Percentiles rank a stretch among this genome's conserved stretches.
phyloP scores from a whole-genome alignment of 2,888 invertebrate species.

The Xestia xanthographa region DNA sequence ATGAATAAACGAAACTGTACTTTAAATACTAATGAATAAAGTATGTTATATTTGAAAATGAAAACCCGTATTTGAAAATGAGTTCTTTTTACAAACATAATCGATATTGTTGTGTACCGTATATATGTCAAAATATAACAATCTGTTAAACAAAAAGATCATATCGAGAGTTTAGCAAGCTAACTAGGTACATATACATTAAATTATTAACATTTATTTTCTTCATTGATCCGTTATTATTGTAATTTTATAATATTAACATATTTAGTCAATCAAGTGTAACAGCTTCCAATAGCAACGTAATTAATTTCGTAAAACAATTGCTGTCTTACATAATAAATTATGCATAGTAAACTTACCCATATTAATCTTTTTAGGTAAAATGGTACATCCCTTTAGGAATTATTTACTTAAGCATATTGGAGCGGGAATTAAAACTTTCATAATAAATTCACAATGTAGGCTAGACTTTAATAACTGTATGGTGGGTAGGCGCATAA shows the following conservation, averaged over 20 bases:
- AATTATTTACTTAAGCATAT: slow-evolving; percentile 68
- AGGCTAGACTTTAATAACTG: slow-evolving; percentile 56
- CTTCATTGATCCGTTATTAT: background rate
- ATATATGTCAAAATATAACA: background rate
- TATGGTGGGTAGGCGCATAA: slow-evolving; percentile 49
- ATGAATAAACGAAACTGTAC: background rate
- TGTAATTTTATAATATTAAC: slow-evolving; percentile 18
- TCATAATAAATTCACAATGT: slow-evolving; percentile 66
- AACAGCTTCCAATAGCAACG: slow-evolving; percentile 24
- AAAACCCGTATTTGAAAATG: background rate
- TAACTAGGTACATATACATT: background rate
- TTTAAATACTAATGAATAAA: background rate
- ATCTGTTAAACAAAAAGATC: background rate
- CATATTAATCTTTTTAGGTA: slow-evolving; percentile 68
- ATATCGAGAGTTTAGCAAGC: background rate
- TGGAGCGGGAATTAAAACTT: slow-evolving; percentile 66
- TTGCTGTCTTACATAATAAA: slow-evolving; percentile 51
- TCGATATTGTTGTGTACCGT: no score
- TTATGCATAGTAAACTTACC: slow-evolving; percentile 58
- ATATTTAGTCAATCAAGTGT: slow-evolving; percentile 22
- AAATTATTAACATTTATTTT: background rate
- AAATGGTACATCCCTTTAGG: slow-evolving; percentile 55
- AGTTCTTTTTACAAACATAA: background rate
- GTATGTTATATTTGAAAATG: no score
- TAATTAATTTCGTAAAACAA: slow-evolving; percentile 58